Evolutionary conservation across 1,140 invertebrate species (phyloP).

Genomic region (Pteromalus puparum): DNA sequence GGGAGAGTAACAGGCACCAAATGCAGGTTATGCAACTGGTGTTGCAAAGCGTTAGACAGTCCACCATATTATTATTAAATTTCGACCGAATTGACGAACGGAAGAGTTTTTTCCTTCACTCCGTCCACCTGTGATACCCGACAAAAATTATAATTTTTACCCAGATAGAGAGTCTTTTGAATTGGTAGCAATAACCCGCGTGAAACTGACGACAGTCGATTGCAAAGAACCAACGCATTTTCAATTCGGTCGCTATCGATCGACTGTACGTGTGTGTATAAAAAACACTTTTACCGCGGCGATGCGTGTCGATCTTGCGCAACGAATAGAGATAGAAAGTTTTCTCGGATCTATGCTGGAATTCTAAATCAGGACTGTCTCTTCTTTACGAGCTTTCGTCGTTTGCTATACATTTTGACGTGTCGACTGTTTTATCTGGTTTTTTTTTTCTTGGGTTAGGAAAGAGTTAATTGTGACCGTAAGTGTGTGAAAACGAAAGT

Average conservation of each 20-base stretch:
- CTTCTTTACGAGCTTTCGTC: no score
- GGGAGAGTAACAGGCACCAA: slow-evolving; percentile 58
- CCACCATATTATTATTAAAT: slow-evolving; percentile 52
- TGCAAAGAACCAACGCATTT: background rate
- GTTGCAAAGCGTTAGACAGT: slow-evolving; percentile 56
- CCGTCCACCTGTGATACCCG: background rate
- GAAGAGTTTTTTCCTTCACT: background rate
- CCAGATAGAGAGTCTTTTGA: background rate
- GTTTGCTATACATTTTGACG: no score
- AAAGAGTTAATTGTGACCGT: no score
- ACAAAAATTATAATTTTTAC: background rate
- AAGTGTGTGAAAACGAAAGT: no score
- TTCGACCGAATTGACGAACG: background rate
- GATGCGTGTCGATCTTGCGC: no score
- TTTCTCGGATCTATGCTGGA: no score
- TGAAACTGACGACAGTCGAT: background rate
- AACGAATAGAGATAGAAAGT: no score
- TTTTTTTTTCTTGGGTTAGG: no score
- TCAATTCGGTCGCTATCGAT: background rate
- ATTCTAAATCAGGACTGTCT: no score
- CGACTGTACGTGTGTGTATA: no score
- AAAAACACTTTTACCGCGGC: no score
- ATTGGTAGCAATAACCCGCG: background rate
- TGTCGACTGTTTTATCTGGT: no score
- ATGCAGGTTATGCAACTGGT: slow-evolving; percentile 58